These are phyloP conservation scores for Agriopis aurantiaria DNA, from an alignment of 2,888 invertebrate genomes.

Conservation along the genomic window DNA sequence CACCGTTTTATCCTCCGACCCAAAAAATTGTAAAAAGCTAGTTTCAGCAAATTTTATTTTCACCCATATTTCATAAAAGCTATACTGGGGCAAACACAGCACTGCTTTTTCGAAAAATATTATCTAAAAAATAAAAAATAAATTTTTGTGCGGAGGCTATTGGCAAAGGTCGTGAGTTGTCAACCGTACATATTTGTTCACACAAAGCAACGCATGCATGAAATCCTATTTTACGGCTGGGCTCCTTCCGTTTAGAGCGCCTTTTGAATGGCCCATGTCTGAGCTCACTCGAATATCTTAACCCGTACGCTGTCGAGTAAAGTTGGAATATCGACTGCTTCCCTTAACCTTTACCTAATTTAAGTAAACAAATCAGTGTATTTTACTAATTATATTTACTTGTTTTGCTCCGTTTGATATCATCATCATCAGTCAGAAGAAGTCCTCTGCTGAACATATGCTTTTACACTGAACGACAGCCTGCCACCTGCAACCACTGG, in stretches of 20 bases:
- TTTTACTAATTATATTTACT: no score
- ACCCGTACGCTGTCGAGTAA: constrained; percentile 62
- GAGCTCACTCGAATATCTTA: constrained; percentile 76
- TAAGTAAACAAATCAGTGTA: constrained; percentile 1
- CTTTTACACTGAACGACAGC: no score
- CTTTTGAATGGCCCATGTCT: constrained; percentile 80
- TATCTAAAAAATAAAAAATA: constrained; percentile 54
- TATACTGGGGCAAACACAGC: constrained; percentile 19
- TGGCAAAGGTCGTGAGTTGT: constrained; percentile 80
- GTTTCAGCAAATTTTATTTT: constrained; percentile 11
- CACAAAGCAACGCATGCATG: constrained; percentile 83
- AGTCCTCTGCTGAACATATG: no score
- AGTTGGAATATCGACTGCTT: constrained; percentile 58
- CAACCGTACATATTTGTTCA: constrained; percentile 84
- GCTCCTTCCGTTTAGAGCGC: constrained; percentile 81
- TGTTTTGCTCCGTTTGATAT: no score
- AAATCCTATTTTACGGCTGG: constrained; percentile 86
- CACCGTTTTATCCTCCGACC: neutral
- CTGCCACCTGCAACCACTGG: no score
- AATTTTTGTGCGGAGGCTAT: constrained; percentile 67
- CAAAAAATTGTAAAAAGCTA: neutral
- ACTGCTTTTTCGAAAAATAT: constrained; percentile 30
- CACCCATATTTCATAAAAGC: constrained; percentile 19
- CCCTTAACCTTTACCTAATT: constrained; percentile 15
- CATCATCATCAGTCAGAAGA: no score